Evolutionary conservation across 2,797 vertebrate species (phyloP), one percentile per base, ranked within the genome.

Genomic region (Holocentrus rufus): DNA sequence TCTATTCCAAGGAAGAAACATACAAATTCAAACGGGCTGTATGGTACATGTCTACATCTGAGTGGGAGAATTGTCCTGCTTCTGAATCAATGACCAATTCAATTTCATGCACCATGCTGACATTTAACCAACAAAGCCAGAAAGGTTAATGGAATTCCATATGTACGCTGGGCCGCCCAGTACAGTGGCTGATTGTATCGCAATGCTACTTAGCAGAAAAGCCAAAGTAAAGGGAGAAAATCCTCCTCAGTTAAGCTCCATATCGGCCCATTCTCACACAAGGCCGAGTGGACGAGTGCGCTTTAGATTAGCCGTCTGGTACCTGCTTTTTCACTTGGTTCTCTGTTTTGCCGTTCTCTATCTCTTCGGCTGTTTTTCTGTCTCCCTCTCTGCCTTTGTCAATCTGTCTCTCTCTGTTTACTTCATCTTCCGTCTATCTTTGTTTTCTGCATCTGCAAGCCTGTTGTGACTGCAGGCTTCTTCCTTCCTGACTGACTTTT

Each of bases 141-240:
- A 91, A 93, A 93, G 92, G 92, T 92, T 92, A 91, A 92, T 93
- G 81, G 88, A 87, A 93, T 92, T 91, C 91, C 79, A 90, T 88
- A 91, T 87, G 88, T 90, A 89, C 69, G 77, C 82, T 81, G 81
- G 86, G 65, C 67, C 42, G 39, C 82, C 65, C 71, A 27, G 75
- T 83, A 88, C 83, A 88, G 77, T 77, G 83, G 79, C 73, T 77
- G 88, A 90, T 91, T 88, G 86, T 90, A 91, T 90, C 85, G 23
- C 74, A 69, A 46, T 69, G 79, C 79, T 89, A 88, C 87, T 91
- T 89, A 88, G 84, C 71, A 78, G 82, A 80, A 79, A 86, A 86
- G 76, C 75, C 83, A 74, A 90, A 88, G 71, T 83, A 85, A 89
- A 82, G 74, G 59, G 71, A 77, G 82, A 80, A 88, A 91, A 90